These are phyloP conservation scores for Drosophila aldrichi DNA, from an alignment of 2,888 invertebrate genomes.

Conservation along the genomic window DNA sequence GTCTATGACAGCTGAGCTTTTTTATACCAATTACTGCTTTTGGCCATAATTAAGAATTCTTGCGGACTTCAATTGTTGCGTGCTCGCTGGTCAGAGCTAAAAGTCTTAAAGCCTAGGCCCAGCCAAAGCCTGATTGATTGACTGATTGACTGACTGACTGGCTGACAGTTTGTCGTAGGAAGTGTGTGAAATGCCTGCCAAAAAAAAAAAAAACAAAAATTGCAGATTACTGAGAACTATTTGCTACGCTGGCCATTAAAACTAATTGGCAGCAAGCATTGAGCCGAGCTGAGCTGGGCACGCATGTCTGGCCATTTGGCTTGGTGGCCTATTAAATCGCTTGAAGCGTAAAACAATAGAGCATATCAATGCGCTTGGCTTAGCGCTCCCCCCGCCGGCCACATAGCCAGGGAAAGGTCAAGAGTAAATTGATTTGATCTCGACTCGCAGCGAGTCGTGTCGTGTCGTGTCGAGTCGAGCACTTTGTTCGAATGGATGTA, in stretches of 20 bases:
- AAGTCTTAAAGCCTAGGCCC: not conserved
- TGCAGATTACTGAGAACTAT: conserved; percentile 52
- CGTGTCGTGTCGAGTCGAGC: conserved; percentile 18
- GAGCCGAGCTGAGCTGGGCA: conserved; percentile 28
- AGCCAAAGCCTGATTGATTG: not conserved
- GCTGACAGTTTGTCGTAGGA: conserved; percentile 27
- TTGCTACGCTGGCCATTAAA: conserved; percentile 55
- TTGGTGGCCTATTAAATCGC: conserved; percentile 12
- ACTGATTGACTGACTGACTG: not conserved
- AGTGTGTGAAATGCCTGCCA: conserved; percentile 23
- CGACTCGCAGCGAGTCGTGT: not conserved
- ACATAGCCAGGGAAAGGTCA: conserved; percentile 58
- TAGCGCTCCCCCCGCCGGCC: not conserved
- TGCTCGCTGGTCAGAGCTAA: conserved; percentile 2
- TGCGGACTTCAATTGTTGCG: conserved; percentile 14
- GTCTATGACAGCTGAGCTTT: not conserved
- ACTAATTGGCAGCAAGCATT: conserved; percentile 57
- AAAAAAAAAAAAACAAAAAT: conserved; percentile 19
- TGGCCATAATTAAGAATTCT: conserved; percentile 19
- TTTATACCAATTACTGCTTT: conserved; percentile 1
- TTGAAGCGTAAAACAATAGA: conserved; percentile 21
- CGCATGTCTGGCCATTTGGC: conserved; percentile 28
- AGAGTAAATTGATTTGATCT: conserved; percentile 53
- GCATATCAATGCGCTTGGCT: conserved; percentile 18
- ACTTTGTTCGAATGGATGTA: conserved; percentile 38